A percentile compares a stretch with the other conserved stretches of the same genome.
Evolutionary conservation across 2,888 invertebrate genomes (phyloP).

Genomic region (Oxytorus armatus): DNA sequence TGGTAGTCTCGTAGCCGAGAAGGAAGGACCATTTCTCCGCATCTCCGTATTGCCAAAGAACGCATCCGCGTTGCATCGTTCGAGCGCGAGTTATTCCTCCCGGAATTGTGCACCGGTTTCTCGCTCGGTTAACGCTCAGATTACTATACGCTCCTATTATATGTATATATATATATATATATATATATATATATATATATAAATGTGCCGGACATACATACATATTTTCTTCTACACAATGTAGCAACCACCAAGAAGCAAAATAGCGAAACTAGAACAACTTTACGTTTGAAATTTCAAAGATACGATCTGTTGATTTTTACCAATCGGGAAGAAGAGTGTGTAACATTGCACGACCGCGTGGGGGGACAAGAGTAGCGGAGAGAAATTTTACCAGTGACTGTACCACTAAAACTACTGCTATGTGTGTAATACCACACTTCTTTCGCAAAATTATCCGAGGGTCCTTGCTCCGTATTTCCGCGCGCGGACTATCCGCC

Average conservation of each 20-base stretch:
- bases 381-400: slow-evolving; percentile 38
- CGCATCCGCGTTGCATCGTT: slow-evolving; percentile 40
- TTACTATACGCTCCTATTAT: slow-evolving; percentile 43
- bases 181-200: slow-evolving; percentile 2
- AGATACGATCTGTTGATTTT: neutral
- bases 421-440: slow-evolving; percentile 48
- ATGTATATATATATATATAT: slow-evolving; percentile 21
- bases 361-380: no score
- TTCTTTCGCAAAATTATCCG: slow-evolving; percentile 47
- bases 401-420: slow-evolving; percentile 39
- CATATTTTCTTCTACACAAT: neutral
- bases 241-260: neutral
- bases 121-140: slow-evolving; percentile 55
- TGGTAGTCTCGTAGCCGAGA: slow-evolving; percentile 4
- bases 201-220: neutral
- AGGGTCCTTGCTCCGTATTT: slow-evolving; percentile 72
- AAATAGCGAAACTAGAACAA: neutral
- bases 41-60: slow-evolving; percentile 33
- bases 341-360: no score
- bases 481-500: slow-evolving; percentile 66
- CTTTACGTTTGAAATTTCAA: neutral
- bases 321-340: no score
- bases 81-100: slow-evolving; percentile 51
- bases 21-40: slow-evolving; percentile 52
- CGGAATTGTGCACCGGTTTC: slow-evolving; percentile 60